phyloP scores from a whole-genome alignment of 2,888 invertebrate genomes.

The Xestia ashworthii region DNA sequence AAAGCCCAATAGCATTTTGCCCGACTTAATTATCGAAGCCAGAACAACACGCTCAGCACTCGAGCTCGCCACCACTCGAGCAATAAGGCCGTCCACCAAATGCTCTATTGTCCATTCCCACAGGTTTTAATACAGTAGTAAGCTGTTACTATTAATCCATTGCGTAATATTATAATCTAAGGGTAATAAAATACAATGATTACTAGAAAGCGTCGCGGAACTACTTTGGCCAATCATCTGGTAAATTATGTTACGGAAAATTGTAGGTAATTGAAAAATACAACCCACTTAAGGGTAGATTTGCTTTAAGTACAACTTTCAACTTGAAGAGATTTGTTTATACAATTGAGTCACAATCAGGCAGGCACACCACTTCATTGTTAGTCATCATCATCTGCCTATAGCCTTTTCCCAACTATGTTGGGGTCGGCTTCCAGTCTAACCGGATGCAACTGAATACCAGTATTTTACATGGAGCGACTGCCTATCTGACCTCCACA shows the following conservation, averaged over 20 bases:
- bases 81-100: not conserved
- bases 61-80: not conserved
- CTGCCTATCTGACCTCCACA: too few relatives aligned
- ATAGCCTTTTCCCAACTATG: too few relatives aligned
- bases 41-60: not conserved
- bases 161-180: conserved; percentile 24
- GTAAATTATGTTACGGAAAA: conserved; percentile 37
- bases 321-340: not conserved
- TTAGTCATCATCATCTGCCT: not conserved
- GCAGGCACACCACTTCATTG: not conserved
- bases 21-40: not conserved
- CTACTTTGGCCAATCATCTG: conserved; percentile 27
- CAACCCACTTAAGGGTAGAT: conserved; percentile 10
- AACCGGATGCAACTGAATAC: too few relatives aligned
- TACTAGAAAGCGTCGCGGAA: conserved; percentile 59
- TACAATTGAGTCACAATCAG: not conserved
- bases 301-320: not conserved
- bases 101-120: not conserved
- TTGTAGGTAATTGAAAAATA: conserved; percentile 45
- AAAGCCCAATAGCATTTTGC: not conserved
- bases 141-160: not conserved
- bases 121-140: not conserved
- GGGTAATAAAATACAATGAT: conserved; percentile 19
- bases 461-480: too few relatives aligned
- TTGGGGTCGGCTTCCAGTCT: too few relatives aligned